Percentiles rank a stretch among this genome's conserved stretches.
These are phyloP conservation scores for Calliphora vicina DNA, from an alignment of 1,140 invertebrate genomes.

Conservation along the genomic window DNA sequence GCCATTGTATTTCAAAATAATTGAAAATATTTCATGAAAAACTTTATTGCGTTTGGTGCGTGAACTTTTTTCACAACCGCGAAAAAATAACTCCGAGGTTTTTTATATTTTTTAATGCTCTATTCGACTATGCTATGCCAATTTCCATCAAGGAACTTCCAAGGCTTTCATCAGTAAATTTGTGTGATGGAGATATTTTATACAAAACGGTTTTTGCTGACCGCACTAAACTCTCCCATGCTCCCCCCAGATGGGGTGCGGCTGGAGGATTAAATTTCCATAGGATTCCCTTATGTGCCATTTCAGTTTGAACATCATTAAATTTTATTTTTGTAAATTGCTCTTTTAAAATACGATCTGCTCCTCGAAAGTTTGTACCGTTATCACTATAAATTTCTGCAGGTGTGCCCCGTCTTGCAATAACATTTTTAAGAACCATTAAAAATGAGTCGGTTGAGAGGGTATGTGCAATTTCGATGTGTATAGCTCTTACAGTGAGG, in stretches of 20 bases:
- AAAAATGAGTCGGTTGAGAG: slow-evolving; percentile 60
- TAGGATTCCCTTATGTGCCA: neutral
- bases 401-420: slow-evolving; percentile 56
- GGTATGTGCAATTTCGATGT: slow-evolving; percentile 61
- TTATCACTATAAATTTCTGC: slow-evolving; percentile 57
- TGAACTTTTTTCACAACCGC: no score
- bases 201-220: slow-evolving; percentile 43
- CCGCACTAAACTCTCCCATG: slow-evolving; percentile 48
- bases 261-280: slow-evolving; percentile 49
- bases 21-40: no score
- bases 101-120: no score
- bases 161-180: slow-evolving; percentile 20
- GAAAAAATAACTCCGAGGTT: no score
- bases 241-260: slow-evolving; percentile 49
- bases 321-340: neutral
- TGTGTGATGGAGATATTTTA: neutral
- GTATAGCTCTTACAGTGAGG: slow-evolving; percentile 59
- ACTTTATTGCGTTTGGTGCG: no score
- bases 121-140: neutral
- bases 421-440: slow-evolving; percentile 57
- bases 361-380: slow-evolving; percentile 61
- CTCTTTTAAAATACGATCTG: slow-evolving; percentile 22
- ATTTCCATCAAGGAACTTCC: neutral
- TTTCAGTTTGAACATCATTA: neutral
- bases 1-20: no score